A percentile compares a stretch with the other conserved stretches of the same genome.
These are phyloP conservation scores for Sternarchorhynchus goeldii DNA, from an alignment of 2,797 vertebrate species.

Conservation along the genomic window DNA sequence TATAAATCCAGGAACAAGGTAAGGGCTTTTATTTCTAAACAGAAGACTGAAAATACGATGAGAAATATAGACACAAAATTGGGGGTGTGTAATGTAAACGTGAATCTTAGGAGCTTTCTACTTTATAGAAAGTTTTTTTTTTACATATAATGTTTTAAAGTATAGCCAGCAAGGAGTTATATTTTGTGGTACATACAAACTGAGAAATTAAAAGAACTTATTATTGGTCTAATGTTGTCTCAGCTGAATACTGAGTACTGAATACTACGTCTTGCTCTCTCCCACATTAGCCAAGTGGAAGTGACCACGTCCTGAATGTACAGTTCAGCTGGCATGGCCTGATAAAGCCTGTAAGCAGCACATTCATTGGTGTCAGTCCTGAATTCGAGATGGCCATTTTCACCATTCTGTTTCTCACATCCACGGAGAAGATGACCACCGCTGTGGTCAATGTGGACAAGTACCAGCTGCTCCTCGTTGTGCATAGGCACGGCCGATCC, in stretches of 20 bases:
- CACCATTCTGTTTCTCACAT: constrained; percentile 80
- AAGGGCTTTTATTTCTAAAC: constrained; percentile 42
- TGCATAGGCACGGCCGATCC: constrained; percentile 72
- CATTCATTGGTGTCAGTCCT: constrained; percentile 81
- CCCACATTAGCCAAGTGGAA: constrained; percentile 74
- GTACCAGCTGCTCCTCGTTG: constrained; percentile 79
- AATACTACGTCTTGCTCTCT: constrained; percentile 9
- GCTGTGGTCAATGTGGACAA: constrained; percentile 77
- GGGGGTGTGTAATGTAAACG: not conserved
- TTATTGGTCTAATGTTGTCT: too few relatives aligned
- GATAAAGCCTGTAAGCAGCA: constrained; percentile 80
- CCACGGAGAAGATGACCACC: constrained; percentile 71
- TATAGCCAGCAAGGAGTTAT: too few relatives aligned
- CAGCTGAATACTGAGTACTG: not conserved
- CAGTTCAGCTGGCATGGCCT: constrained; percentile 85
- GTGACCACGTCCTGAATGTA: constrained; percentile 83
- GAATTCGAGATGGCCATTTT: constrained; percentile 87
- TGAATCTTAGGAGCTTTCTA: not conserved
- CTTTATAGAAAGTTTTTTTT: too few relatives aligned
- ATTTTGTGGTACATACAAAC: not conserved
- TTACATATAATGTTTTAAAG: too few relatives aligned
- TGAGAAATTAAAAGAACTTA: not conserved
- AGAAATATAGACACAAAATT: not conserved
- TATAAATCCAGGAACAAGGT: constrained; percentile 72
- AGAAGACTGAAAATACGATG: not conserved